phyloP scores from a whole-genome alignment of 2,797 vertebrate genomes.

The Chaetodon trifasciatus region DNA sequence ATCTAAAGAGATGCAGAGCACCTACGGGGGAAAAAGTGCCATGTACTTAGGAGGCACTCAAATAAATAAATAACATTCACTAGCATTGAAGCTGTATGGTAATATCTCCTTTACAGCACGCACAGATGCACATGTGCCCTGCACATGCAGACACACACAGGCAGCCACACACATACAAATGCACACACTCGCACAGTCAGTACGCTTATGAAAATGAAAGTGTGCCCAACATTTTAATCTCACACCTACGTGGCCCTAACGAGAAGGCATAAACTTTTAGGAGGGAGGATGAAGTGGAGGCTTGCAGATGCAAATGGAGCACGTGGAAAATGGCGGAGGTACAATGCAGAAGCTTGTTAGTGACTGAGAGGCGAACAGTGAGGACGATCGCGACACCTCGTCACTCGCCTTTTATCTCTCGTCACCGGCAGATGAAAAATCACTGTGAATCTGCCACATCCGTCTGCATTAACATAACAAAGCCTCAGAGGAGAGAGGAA shows the following conservation, averaged over 20 bases:
- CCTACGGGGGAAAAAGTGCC: constrained; percentile 61
- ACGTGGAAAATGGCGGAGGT: constrained; percentile 90
- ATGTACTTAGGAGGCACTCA: constrained; percentile 76
- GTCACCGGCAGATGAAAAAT: constrained; percentile 96
- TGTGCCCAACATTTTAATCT: constrained; percentile 85
- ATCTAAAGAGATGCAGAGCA: constrained; percentile 81
- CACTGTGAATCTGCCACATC: constrained; percentile 98
- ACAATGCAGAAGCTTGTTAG: constrained; percentile 99
- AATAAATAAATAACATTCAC: constrained; percentile 80
- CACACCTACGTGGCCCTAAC: constrained; percentile 82
- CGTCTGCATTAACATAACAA: constrained; percentile 99
- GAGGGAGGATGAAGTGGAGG: constrained; percentile 79
- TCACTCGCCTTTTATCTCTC: constrained; percentile 99
- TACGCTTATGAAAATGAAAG: constrained; percentile 78
- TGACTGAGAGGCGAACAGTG: constrained; percentile 96
- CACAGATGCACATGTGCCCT: constrained; percentile 49
- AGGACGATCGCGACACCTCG: constrained; percentile 98
- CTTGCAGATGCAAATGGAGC: constrained; percentile 91
- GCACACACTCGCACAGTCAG: constrained; percentile 14
- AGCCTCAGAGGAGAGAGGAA: constrained; percentile 91
- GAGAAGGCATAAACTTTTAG: constrained; percentile 87
- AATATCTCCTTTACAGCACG: constrained; percentile 69
- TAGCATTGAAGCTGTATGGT: constrained; percentile 68
- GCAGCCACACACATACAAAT: constrained; percentile 26
- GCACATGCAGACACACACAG: constrained; percentile 43